Percentiles rank a stretch among this genome's conserved stretches.
phyloP scores from a whole-genome alignment of 2,797 vertebrate genomes.

The Melanotaenia maccullochi region DNA sequence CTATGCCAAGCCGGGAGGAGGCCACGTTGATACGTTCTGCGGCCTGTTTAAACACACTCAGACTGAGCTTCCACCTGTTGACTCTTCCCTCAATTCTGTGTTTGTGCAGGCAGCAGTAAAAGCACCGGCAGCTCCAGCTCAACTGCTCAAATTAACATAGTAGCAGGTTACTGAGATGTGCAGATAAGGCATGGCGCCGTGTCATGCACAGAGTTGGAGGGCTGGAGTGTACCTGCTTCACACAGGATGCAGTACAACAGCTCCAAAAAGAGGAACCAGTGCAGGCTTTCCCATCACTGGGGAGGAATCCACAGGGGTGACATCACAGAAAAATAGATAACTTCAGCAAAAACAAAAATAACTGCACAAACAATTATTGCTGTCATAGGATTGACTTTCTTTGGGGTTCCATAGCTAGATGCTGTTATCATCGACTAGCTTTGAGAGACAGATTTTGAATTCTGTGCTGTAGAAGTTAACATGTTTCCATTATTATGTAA shows the following conservation, averaged over 20 bases:
- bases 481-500: neutral
- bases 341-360: constrained; percentile 29
- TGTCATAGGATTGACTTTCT: neutral
- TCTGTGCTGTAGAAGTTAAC: neutral
- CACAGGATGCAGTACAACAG: constrained; percentile 55
- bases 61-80: constrained; percentile 71
- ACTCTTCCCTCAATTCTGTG: constrained; percentile 51
- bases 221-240: constrained; percentile 35
- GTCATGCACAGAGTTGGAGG: constrained; percentile 17
- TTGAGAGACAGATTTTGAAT: neutral
- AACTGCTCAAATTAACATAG: constrained; percentile 42
- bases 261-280: constrained; percentile 60
- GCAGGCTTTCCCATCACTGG: constrained; percentile 43
- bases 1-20: constrained; percentile 39
- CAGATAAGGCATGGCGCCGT: constrained; percentile 53
- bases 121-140: constrained; percentile 32
- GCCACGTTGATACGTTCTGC: constrained; percentile 63
- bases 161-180: constrained; percentile 57
- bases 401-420: neutral
- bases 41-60: constrained; percentile 68
- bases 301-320: constrained; percentile 49
- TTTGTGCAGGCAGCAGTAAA: constrained; percentile 64
- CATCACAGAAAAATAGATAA: constrained; percentile 42
- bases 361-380: neutral
- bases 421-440: neutral